phyloP scores from a whole-genome alignment of 2,888 invertebrate species.

The Aporophyla lueneburgensis region DNA sequence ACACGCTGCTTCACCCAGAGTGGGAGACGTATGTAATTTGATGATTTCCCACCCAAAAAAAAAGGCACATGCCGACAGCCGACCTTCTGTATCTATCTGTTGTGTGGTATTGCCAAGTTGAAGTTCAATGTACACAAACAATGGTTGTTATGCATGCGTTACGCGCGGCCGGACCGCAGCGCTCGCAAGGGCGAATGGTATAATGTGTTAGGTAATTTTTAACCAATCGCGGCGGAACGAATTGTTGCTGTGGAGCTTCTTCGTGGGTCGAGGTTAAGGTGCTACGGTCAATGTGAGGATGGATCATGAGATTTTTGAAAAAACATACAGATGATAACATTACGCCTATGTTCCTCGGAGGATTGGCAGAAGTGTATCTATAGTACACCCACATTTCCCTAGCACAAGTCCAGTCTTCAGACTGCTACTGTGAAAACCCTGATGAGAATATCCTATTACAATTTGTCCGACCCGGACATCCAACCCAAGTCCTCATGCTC shows the following conservation, averaged over 20 bases:
- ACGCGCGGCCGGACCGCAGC: constrained; percentile 72
- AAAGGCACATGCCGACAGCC: no score
- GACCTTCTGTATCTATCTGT: background rate
- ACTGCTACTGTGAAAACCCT: background rate
- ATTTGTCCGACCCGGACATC: background rate
- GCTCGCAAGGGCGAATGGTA: constrained; percentile 58
- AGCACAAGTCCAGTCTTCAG: background rate
- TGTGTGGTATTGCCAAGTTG: constrained; percentile 63
- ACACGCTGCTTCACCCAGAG: no score
- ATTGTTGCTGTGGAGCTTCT: constrained; percentile 19
- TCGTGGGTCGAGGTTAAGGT: constrained; percentile 35
- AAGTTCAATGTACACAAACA: constrained; percentile 85
- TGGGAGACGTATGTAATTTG: no score
- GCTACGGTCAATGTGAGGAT: no score
- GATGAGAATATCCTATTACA: background rate
- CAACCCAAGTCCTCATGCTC: background rate
- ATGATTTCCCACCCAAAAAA: no score
- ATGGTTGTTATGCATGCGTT: constrained; percentile 80
- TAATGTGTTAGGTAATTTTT: constrained; percentile 60
- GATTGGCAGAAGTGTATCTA: background rate
- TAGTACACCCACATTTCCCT: no score
- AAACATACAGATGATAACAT: no score
- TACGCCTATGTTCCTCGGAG: background rate
- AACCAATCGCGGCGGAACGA: constrained; percentile 33
- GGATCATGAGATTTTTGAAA: background rate